Evolutionary conservation across 2,113 vertebrate genomes (phyloP), one percentile per base, ranked within the genome.

Genomic region (human (Homo sapiens)): DNA sequence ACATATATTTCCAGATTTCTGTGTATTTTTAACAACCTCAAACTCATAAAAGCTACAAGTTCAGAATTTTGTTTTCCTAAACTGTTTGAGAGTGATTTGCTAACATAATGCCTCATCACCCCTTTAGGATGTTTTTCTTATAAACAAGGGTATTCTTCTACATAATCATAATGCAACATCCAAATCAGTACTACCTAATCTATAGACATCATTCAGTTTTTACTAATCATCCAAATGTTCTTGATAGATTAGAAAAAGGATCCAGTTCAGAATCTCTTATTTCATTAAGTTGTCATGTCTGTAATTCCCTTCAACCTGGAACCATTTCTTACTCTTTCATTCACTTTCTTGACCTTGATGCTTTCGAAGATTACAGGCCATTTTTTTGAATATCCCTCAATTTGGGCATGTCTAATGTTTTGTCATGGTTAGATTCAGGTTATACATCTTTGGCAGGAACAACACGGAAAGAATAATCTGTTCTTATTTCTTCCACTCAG

Each of bases 61-160:
- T 50, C 13, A 57, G 14, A 87, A 73, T 96, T 97, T 93, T 59
- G 75, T 88, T 95, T 88, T 86, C 40, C 50, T 81, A 8, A 59
- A 38, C 43, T 75, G 13, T 80, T 82, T 57, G 27, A 57, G 10
- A 79, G 32, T 87, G 38, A 72, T 90, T 87, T 75, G 23, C 38
- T 40, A 64, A 20, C 43, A 25, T 50, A 35, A 68, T 93, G 35
- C 3, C 5, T 35, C 64, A 70, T 89, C 68, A 93, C 32, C 40
- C 45, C 14, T 9, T 84, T 4, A 52, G 30, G 43, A 6, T 80
- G 18, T 79, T 94, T 94, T 81, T 85, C 48, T 70, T 79, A 89
- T 14, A 86, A 86, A 20, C 9, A 52, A 80, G 55, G 32, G 38
- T 59, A 70, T 52, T 86, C 38, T 78, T 23, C 43, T 30, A 43